These are phyloP conservation scores for Indicator maculatus DNA, from an alignment of 2,113 vertebrate genomes.

Conservation along the genomic window DNA sequence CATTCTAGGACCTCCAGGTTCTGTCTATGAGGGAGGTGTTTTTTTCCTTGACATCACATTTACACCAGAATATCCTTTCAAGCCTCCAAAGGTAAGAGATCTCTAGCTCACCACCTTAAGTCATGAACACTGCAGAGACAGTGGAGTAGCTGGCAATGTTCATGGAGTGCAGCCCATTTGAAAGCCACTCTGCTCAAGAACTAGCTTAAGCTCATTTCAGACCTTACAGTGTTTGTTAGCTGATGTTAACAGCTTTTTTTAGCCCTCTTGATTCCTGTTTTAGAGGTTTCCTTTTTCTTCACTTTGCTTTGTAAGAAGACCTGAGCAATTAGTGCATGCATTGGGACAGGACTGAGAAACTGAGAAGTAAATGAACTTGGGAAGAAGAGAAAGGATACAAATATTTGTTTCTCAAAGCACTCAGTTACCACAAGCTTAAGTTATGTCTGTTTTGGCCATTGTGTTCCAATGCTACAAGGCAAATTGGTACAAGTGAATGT, in stretches of 20 bases:
- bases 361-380: not conserved
- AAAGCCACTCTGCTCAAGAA: not conserved
- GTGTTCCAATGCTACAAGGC: not conserved
- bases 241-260: not conserved
- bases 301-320: not conserved
- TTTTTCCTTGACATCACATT: constrained; percentile 97
- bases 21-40: constrained; percentile 93
- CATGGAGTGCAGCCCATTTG: not conserved
- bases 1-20: constrained; percentile 93
- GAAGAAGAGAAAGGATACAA: not conserved
- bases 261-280: not conserved
- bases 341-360: not conserved
- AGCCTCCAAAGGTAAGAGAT: constrained; percentile 93
- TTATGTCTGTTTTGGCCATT: not conserved
- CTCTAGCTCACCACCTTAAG: not conserved
- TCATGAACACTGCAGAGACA: not conserved
- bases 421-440: not conserved
- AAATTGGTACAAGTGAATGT: not conserved
- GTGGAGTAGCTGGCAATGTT: not conserved
- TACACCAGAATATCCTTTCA: constrained; percentile 95
- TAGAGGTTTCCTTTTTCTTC: not conserved
- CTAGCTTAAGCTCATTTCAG: not conserved
- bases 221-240: not conserved
- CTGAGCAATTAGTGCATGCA: not conserved
- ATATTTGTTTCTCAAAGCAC: not conserved